Evolutionary conservation across 2,797 vertebrate species (phyloP), one percentile per base, ranked within the genome.

Genomic region (Mormyrus proboscirostris): DNA sequence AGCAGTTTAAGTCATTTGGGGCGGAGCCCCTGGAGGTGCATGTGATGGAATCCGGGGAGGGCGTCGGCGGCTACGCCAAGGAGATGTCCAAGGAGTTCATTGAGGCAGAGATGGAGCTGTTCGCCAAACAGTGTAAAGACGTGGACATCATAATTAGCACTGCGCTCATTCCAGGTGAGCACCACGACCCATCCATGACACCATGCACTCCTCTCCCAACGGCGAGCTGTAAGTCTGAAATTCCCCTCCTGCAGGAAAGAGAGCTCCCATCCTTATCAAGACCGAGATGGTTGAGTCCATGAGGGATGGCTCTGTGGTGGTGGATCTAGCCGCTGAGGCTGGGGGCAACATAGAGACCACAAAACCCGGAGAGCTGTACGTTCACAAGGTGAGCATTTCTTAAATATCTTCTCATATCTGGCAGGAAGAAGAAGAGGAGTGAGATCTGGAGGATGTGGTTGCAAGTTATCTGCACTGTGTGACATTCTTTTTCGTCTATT

Each of bases 1-100:
- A 96, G 91, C 95, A 96, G 90, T 96, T 97, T 90, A 96, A 96
- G 92, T 96, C 95, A 0, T 95, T 96, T 83, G 96, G 96, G 29
- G 94, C 93, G 0, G 96, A 97, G 89, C 93, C 95, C 83, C 92
- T 96, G 88, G 95, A 95, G 92, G 94, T 96, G n/a, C 84, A 93
- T 16, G 0, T 96, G 86, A 92, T 92, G 44, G 96, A 96, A 94
- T 95, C 93, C 1, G 95, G 95, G 0, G 96, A 96, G 1, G 94
- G 95, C 25, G 93, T 96, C 4, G 95, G 95, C n/a, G 95, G 95
- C 82, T 96, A 96, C 12, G 95, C 95, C 88, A 96, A 96, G 93
- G 95, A 96, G 92, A 96, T 95, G 94, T 96, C 95, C 0, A 93
- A 95, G 90, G 96, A 96, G 92, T 96, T 96, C 90, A 94, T 96